Percentiles rank a stretch among this genome's conserved stretches.
Evolutionary conservation across 2,113 vertebrate genomes (phyloP).

Genomic region (Mormyrus lacerda): DNA sequence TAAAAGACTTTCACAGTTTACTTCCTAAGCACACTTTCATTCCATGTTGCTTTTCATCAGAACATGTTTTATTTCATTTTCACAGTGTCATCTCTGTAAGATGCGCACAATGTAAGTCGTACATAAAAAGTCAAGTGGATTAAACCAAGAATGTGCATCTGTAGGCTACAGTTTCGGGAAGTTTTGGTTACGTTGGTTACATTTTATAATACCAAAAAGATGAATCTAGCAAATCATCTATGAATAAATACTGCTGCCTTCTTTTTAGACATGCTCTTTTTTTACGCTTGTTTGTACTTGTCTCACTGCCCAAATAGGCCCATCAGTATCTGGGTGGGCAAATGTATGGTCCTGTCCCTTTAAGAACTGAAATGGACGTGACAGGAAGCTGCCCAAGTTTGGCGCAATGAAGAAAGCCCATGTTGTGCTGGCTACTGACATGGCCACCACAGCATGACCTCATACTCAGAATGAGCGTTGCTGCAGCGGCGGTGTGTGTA

Average conservation of each 20-base stretch:
- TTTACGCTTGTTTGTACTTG: background rate
- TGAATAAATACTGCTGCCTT: background rate
- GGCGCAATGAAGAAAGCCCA: background rate
- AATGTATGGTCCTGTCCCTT: conserved; percentile 3
- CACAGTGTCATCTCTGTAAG: background rate
- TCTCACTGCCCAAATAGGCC: background rate
- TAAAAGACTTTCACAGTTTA: background rate
- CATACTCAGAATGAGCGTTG: background rate
- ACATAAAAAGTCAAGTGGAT: background rate
- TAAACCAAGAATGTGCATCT: background rate
- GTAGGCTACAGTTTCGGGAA: background rate
- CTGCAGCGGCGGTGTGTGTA: background rate
- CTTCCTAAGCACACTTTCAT: background rate
- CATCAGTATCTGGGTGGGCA: background rate
- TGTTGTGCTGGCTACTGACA: background rate
- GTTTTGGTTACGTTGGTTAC: background rate
- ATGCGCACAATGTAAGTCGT: background rate
- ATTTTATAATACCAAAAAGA: background rate
- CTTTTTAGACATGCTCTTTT: background rate
- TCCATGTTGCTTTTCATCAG: background rate
- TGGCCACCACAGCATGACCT: background rate
- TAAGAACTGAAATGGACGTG: background rate
- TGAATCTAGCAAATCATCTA: background rate
- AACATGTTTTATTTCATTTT: conserved; percentile 21
- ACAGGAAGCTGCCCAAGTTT: conserved; percentile 9